Evolutionary conservation across 2,797 vertebrate genomes (phyloP), one percentile per base, ranked within the genome.

Genomic region (Gymnopithys bicolor): DNA sequence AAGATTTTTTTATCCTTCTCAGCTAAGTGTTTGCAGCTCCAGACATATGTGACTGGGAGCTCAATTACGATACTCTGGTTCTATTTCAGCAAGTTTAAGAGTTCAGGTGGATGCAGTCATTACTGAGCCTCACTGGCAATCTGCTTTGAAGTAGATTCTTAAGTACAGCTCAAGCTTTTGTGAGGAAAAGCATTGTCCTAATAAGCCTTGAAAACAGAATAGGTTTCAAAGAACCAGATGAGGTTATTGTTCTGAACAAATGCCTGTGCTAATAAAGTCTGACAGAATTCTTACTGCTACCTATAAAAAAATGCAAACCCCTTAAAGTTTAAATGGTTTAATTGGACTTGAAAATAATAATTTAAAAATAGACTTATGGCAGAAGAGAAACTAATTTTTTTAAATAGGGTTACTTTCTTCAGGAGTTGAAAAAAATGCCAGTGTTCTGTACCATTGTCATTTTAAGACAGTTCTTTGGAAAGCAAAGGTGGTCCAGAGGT

Each of bases 111-210:
- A 71, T 83, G 21, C 68, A 94, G 67, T 96, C 86, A 93, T 97
- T 98, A 97, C 97, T 95, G 64, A 78, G 43, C 81, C 68, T 95
- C 83, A 83, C 84, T 86, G 92, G 96, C 95, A 97, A 76, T 97
- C 94, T 82, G 94, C 98, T 98, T 98, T 98, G 96, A 98, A 97
- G 95, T 88, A 97, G 97, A 98, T 98, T 95, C 96, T 98, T 98
- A 97, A 98, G 96, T 55, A 35, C 96, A 98, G 94, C 92, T 96
- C 95, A 93, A 94, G 92, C 97, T 98, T 98, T 98, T 98, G 97
- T 98, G 76, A 95, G 96, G 96, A 96, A 97, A 94, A 94, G 81
- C 91, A 86, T 97, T 98, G 96, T 98, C 98, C 96, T 97, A 96
- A 96, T 80, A 95, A 87, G 93, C 80, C 79, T 91, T 96, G 81